Base-by-base conservation (phyloP, 2,113 vertebrate genomes). In the Mola mola region DNA sequence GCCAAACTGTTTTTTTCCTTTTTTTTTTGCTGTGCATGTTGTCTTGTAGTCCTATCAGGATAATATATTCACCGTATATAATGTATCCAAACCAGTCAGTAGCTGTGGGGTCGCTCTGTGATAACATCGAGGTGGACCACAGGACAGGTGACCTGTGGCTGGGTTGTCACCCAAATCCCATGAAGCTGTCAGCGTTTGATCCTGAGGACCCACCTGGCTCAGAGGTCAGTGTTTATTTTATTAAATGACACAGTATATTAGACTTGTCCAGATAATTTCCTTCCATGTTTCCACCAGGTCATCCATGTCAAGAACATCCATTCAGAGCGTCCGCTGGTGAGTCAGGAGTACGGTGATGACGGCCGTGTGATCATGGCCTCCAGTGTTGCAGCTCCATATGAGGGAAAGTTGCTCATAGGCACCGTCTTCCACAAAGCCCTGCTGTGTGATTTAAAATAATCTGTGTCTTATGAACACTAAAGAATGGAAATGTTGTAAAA, bases 381-480 rank as follows among this genome's bases (percentile, higher is more conserved):
- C 42, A 92, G 93, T 0, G 92, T 93, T 33, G 95, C 95, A 1
- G 67, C 91, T 0, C 4, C 83, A 2, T 90, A 94, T 0, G 37
- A 89, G 8, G 81, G 87, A 29, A 94, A 93, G 40, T 76, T 97
- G 37, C 91, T 98, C 6, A 91, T 97, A 2, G 96, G 95, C 53
- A 93, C 94, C 0, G 70, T 94, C 56, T 95, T 90, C 79, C 95
- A 98, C 64, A 96, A 91, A 90, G 94, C 94, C 11, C 80, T 98
- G 20, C 83, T 58, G 20, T 97, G 96, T 81, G 48, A 93, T 48
- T 86, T 96, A 40, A 73, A 83, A 57, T 86, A 81, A 66, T 47
- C 15, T 20, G 4, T 36, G n/a, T 24, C 20, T 7, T 31, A 0
- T 20, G 9, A 1, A 8, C 7, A 21, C 7, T 19, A 6, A 13